A percentile compares a stretch with the other conserved stretches of the same genome.
These are phyloP conservation scores for Tychaedon coryphoeus DNA, from an alignment of 2,113 vertebrate genomes.

Conservation along the genomic window DNA sequence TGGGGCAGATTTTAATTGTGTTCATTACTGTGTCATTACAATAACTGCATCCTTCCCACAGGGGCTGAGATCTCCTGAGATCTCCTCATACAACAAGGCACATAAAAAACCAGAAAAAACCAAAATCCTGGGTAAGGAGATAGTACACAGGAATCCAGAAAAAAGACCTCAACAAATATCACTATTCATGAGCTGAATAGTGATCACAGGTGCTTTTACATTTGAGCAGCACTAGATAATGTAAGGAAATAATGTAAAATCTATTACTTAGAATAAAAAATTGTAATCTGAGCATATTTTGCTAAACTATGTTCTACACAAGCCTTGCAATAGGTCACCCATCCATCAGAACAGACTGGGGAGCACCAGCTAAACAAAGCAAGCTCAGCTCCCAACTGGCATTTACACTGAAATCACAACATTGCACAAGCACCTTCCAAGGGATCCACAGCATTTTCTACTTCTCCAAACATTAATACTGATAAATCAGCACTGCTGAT, in stretches of 20 bases:
- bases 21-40: not conserved
- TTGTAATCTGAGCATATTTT: not conserved
- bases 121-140: not conserved
- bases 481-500: not conserved
- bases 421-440: not conserved
- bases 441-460: not conserved
- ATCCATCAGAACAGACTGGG: not conserved
- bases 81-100: not conserved
- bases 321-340: not conserved
- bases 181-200: not conserved
- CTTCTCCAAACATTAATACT: not conserved
- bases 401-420: not conserved
- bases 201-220: not conserved
- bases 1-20: not conserved
- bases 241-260: not conserved
- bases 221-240: not conserved
- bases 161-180: not conserved
- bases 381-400: not conserved
- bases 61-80: not conserved
- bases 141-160: not conserved
- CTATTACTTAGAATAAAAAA: not conserved
- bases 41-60: not conserved
- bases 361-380: not conserved
- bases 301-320: rapidly evolving
- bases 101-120: not conserved